These are phyloP conservation scores for Aplocera efformata DNA, from an alignment of 2,888 invertebrate species.

Conservation along the genomic window DNA sequence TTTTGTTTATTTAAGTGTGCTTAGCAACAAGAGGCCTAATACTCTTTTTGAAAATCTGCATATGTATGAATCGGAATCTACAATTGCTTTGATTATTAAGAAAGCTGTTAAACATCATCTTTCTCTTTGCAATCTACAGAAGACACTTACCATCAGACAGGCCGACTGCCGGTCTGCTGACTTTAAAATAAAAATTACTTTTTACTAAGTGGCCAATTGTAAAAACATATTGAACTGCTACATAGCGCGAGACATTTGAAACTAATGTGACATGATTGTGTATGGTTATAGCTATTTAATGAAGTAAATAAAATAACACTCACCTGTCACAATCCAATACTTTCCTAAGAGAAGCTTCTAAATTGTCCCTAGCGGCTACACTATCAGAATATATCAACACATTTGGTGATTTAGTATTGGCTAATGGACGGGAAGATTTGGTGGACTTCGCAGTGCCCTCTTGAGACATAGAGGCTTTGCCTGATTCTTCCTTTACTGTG, in stretches of 20 bases:
- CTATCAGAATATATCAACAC: slow-evolving; percentile 91
- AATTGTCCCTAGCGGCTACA: slow-evolving; percentile 85
- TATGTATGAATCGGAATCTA: neutral
- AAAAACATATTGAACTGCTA: slow-evolving; percentile 22
- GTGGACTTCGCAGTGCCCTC: slow-evolving; percentile 61
- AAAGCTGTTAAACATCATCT: slow-evolving; percentile 17
- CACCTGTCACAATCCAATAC: slow-evolving; percentile 87
- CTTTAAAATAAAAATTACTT: slow-evolving; percentile 29
- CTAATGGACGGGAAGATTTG: slow-evolving; percentile 75
- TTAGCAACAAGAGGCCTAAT: neutral
- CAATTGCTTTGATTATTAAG: slow-evolving; percentile 9
- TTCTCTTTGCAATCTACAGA: slow-evolving; percentile 23
- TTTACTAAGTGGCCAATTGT: slow-evolving; percentile 28
- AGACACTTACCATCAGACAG: slow-evolving; percentile 33
- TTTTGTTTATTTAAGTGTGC: neutral
- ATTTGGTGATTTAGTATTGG: slow-evolving; percentile 87
- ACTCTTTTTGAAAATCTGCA: neutral
- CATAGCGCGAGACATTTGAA: slow-evolving; percentile 20
- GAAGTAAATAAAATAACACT: slow-evolving; percentile 31
- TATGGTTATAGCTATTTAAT: slow-evolving; percentile 24
- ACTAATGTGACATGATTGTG: slow-evolving; percentile 25
- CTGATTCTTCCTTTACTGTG: slow-evolving; percentile 52
- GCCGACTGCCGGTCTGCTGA: slow-evolving; percentile 33
- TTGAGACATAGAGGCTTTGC: slow-evolving; percentile 46
- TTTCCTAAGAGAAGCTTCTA: slow-evolving; percentile 84